Conservation (phyloP, 2,113 vertebrate species). For the Mionectes macconnelli region DNA sequence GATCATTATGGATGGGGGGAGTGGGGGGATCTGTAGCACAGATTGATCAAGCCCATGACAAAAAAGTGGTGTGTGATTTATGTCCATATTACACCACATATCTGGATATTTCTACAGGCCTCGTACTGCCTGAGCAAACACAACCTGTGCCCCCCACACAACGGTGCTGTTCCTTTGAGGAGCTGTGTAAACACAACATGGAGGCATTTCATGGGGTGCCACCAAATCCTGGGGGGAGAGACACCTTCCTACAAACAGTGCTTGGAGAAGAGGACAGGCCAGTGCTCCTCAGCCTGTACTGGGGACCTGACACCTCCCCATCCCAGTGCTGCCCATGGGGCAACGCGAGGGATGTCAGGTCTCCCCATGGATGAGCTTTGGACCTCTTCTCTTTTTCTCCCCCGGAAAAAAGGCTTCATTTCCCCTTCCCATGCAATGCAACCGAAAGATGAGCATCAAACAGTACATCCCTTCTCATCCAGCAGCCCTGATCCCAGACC, state of each 20-base stretch:
- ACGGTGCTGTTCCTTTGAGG: fast-evolving
- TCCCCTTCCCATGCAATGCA: fast-evolving
- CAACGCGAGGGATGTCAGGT: fast-evolving
- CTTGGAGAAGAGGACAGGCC: neutral
- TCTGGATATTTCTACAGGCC: neutral
- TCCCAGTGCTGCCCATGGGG: neutral
- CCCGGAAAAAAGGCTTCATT: neutral
- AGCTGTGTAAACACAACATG: neutral
- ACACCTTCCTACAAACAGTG: neutral
- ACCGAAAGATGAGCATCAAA: neutral
- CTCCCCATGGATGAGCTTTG: neutral
- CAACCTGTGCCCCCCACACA: fast-evolving
- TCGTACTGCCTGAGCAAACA: neutral
- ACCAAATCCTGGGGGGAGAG: neutral
- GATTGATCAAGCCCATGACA: neutral
- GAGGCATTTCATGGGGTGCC: fast-evolving
- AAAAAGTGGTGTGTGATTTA: neutral
- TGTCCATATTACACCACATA: neutral
- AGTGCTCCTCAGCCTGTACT: fast-evolving
- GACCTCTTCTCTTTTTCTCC: neutral
- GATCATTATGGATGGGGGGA: neutral
- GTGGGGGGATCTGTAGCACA: neutral
- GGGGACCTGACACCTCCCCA: neutral
- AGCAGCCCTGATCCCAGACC: neutral
- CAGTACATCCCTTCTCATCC: neutral